Conservation (phyloP, 2,888 invertebrate genomes). For the Troilus luridus region DNA sequence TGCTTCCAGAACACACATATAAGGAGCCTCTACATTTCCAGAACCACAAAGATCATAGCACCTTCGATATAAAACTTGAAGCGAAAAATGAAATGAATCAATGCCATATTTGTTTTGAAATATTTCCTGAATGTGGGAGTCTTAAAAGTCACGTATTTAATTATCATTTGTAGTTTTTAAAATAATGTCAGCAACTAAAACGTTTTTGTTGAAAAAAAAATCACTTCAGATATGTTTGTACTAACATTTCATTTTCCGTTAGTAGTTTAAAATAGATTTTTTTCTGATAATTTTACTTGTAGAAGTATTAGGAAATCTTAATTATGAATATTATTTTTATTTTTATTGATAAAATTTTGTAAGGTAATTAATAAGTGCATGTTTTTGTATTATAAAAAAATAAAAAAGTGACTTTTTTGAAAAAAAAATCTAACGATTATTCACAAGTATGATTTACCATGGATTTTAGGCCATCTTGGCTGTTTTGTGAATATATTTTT, state of each 20-base stretch:
- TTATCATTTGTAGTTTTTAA: constrained; percentile 3
- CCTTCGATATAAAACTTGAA: neutral
- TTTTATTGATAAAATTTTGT: too few relatives aligned
- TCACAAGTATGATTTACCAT: neutral
- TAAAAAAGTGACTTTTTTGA: neutral
- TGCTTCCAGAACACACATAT: neutral
- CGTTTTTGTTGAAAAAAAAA: neutral
- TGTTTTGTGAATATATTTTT: neutral
- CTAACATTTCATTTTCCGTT: neutral
- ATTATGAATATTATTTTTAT: neutral
- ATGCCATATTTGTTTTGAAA: constrained; percentile 13
- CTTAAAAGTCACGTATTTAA: constrained; percentile 23
- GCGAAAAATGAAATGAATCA: neutral
- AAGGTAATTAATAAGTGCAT: too few relatives aligned
- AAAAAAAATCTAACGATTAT: neutral
- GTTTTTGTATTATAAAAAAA: neutral
- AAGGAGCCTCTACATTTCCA: neutral
- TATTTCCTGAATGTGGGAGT: neutral
- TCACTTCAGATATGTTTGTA: neutral
- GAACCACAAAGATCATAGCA: neutral
- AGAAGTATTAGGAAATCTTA: neutral
- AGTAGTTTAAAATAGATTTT: neutral
- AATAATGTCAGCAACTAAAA: neutral
- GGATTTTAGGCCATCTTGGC: neutral
- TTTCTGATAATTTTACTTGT: neutral